phyloP scores from a whole-genome alignment of 2,113 vertebrate genomes.

The Neodon shergylaensis region DNA sequence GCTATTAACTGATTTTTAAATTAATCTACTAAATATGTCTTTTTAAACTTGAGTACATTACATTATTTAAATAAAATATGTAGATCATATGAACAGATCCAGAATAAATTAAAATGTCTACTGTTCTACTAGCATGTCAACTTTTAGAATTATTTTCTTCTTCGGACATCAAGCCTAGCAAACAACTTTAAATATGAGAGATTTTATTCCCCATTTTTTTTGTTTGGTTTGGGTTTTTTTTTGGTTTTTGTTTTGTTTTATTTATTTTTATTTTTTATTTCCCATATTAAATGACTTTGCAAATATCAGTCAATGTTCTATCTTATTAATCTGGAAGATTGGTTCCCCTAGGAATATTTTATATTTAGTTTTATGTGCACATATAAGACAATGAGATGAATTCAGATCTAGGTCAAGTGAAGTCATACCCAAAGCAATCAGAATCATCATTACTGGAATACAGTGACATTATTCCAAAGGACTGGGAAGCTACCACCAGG shows the following conservation, averaged over 20 bases:
- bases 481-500: background rate
- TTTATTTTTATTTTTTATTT: background rate
- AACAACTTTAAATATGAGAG: background rate
- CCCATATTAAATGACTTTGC: background rate
- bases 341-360: background rate
- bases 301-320: background rate
- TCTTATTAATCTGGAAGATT: background rate
- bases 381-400: background rate
- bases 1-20: background rate
- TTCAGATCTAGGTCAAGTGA: background rate
- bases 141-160: background rate
- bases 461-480: background rate
- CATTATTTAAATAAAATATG: background rate
- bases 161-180: background rate
- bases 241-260: no score
- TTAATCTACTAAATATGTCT: background rate
- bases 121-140: background rate
- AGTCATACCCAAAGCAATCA: background rate
- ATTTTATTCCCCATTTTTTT: background rate
- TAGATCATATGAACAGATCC: background rate
- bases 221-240: no score
- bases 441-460: background rate
- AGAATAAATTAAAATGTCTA: background rate
- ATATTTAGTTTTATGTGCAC: background rate
- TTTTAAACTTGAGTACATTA: background rate